A percentile compares a stretch with the other conserved stretches of the same genome.
Evolutionary conservation across 2,113 vertebrate species (phyloP).

Genomic region (Arvicanthis niloticus): DNA sequence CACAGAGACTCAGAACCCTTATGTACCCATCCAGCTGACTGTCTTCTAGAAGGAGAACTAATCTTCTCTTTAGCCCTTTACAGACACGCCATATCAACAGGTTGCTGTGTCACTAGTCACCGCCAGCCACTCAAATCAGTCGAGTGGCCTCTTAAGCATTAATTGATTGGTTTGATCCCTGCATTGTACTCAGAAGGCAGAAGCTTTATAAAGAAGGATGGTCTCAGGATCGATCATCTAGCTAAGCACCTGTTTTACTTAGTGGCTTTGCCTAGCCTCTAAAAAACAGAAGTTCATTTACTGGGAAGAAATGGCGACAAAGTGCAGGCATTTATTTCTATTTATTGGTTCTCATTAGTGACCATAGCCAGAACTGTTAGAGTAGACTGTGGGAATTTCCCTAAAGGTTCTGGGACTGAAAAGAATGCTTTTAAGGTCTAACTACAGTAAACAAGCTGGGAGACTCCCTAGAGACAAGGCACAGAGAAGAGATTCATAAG

Average conservation of each 20-base stretch:
- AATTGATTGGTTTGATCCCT: background rate
- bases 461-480: background rate
- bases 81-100: background rate
- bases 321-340: background rate
- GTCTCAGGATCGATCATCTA: background rate
- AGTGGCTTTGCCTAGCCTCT: background rate
- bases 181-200: background rate
- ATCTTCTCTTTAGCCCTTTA: background rate
- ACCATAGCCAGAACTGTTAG: background rate
- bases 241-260: background rate
- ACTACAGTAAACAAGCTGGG: background rate
- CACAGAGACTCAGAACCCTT: background rate
- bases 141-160: background rate
- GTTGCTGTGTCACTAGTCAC: background rate
- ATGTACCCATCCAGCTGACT: background rate
- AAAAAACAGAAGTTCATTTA: constrained; percentile 27
- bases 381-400: background rate
- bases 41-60: background rate
- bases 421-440: background rate
- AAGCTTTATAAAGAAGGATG: background rate
- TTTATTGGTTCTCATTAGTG: constrained; percentile 43
- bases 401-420: background rate
- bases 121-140: background rate
- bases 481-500: background rate
- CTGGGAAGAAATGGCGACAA: background rate